Conservation (phyloP, 2,113 vertebrate genomes). For the Pygoscelis adeliae region DNA sequence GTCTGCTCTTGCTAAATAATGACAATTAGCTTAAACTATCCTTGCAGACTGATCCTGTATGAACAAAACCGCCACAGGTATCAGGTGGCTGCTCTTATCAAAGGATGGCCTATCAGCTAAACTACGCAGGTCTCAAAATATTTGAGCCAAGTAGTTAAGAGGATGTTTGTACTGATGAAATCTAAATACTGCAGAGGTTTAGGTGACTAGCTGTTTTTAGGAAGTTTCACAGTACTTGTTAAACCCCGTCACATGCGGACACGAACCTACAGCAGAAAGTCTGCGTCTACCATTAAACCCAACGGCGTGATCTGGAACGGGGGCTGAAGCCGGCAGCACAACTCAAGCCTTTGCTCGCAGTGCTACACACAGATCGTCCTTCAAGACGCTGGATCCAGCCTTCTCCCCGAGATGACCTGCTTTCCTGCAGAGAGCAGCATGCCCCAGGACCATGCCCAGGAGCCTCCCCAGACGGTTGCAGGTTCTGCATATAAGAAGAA, state of each 20-base stretch:
- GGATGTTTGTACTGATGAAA: conserved; percentile 12
- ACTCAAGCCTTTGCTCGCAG: not conserved
- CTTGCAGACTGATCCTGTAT: fast-evolving
- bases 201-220: not conserved
- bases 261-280: not conserved
- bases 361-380: fast-evolving
- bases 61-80: fast-evolving
- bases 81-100: not conserved
- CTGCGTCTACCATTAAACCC: fast-evolving
- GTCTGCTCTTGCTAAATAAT: not conserved
- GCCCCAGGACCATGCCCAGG: not conserved
- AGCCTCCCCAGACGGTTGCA: not conserved
- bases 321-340: not conserved
- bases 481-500: not conserved
- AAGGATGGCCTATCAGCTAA: not conserved
- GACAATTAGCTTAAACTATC: not conserved
- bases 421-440: not conserved
- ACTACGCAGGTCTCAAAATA: not conserved
- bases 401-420: fast-evolving
- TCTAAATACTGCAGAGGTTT: not conserved
- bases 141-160: not conserved
- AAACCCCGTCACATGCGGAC: fast-evolving
- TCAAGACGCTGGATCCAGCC: fast-evolving
- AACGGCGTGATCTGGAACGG: fast-evolving
- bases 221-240: not conserved